Percentiles rank a stretch among this genome's conserved stretches.
phyloP scores from a whole-genome alignment of 2,888 invertebrate genomes.

The Xanthorhoe designata region DNA sequence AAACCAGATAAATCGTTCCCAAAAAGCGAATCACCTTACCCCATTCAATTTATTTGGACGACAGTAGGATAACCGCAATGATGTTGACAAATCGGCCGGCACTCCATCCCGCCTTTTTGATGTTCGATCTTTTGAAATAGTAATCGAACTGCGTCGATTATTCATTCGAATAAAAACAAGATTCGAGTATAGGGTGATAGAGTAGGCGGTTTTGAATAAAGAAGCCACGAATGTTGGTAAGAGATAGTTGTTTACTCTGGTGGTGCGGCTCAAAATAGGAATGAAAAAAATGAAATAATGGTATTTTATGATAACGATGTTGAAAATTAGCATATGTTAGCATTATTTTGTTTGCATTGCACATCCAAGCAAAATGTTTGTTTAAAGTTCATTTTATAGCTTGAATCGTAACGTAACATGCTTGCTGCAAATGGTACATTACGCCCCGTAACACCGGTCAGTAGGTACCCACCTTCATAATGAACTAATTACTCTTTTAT shows the following conservation, averaged over 20 bases:
- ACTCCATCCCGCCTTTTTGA: slow-evolving; percentile 73
- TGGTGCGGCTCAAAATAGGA: too few species aligned
- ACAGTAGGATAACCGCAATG: slow-evolving; percentile 68
- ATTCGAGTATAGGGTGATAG: slow-evolving; percentile 29
- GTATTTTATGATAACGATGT: too few species aligned
- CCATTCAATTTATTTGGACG: slow-evolving; percentile 75
- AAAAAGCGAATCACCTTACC: slow-evolving; percentile 53
- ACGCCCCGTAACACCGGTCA: too few species aligned
- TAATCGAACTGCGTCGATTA: slow-evolving; percentile 66
- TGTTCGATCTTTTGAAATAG: slow-evolving; percentile 74
- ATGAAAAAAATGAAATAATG: too few species aligned
- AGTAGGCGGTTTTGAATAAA: slow-evolving; percentile 12
- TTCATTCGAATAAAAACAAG: slow-evolving; percentile 56
- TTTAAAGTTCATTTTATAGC: too few species aligned
- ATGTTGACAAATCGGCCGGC: slow-evolving; percentile 81
- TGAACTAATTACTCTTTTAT: too few species aligned
- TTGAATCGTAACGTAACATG: too few species aligned
- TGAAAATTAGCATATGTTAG: too few species aligned
- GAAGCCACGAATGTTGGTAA: neutral
- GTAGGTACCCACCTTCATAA: too few species aligned
- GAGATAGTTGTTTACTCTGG: neutral
- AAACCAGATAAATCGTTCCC: neutral
- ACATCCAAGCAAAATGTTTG: too few species aligned
- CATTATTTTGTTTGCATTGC: too few species aligned
- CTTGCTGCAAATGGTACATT: too few species aligned